phyloP scores from a whole-genome alignment of 2,113 vertebrate genomes.

The Leucopternis melanops region DNA sequence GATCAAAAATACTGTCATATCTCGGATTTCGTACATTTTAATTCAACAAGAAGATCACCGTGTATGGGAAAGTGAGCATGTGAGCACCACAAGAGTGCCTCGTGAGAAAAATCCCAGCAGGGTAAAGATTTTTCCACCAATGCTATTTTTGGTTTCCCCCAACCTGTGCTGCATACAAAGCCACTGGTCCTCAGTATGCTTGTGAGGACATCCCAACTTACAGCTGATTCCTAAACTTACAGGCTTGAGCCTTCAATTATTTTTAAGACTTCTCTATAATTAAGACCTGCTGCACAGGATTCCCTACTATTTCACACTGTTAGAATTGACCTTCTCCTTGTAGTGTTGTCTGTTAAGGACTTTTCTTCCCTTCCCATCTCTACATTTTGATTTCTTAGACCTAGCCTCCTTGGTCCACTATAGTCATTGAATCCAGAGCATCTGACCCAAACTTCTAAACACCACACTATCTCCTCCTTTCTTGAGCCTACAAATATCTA shows the following conservation, averaged over 20 bases:
- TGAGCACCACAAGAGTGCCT: background rate
- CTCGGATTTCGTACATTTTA: background rate
- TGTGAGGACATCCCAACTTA: background rate
- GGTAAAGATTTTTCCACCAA: background rate
- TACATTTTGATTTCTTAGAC: background rate
- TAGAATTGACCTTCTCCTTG: background rate
- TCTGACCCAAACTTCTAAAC: background rate
- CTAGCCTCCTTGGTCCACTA: background rate
- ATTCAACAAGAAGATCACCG: background rate
- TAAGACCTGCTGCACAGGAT: background rate
- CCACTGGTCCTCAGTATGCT: background rate
- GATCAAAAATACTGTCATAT: background rate
- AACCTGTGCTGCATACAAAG: background rate
- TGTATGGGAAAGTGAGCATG: background rate
- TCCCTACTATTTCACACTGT: background rate
- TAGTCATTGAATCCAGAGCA: background rate
- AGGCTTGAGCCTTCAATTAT: background rate
- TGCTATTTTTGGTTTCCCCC: background rate
- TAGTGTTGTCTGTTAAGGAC: background rate
- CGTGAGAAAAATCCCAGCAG: slow-evolving; percentile 39
- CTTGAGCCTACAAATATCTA: background rate
- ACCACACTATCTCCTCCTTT: background rate
- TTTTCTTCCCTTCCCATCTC: background rate
- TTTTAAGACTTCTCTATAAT: background rate
- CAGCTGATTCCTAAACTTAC: background rate